These are phyloP conservation scores for Axis porcinus DNA, from an alignment of 2,113 vertebrate genomes.

Conservation along the genomic window DNA sequence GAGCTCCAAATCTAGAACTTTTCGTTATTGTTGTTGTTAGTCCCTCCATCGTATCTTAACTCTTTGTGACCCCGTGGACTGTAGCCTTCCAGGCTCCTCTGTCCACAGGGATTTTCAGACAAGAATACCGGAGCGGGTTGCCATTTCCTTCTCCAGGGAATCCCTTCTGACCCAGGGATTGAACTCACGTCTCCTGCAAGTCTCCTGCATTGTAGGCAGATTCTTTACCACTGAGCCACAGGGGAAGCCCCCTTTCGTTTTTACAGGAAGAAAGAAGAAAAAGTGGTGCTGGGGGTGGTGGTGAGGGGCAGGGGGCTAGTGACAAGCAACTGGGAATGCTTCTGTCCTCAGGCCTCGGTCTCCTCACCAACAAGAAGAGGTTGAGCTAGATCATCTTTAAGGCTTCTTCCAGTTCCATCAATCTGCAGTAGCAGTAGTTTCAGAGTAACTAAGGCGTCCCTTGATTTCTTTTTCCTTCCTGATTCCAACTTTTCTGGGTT, in stretches of 20 bases:
- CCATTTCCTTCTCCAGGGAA: background rate
- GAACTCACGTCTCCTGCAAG: background rate
- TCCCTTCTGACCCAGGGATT: background rate
- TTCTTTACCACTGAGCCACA: background rate
- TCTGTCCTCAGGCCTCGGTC: background rate
- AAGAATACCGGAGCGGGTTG: background rate
- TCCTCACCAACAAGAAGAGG: background rate
- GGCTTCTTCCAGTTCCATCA: background rate
- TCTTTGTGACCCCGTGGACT: background rate
- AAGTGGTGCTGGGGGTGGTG: background rate
- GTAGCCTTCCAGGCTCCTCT: background rate
- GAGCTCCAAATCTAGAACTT: background rate
- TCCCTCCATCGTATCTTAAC: background rate
- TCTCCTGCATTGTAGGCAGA: background rate
- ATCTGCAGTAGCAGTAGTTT: background rate
- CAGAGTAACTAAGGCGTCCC: background rate
- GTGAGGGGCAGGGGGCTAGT: background rate
- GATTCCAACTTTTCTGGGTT: background rate
- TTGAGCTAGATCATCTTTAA: background rate
- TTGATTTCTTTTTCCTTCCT: background rate
- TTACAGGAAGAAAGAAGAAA: background rate
- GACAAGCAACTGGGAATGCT: background rate
- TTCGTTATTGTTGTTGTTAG: background rate
- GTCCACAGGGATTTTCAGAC: background rate
- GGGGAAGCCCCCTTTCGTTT: background rate